Percentiles rank a stretch among this genome's conserved stretches.
Conservation (phyloP, 2,888 invertebrate species). For the Macaria liturata region DNA sequence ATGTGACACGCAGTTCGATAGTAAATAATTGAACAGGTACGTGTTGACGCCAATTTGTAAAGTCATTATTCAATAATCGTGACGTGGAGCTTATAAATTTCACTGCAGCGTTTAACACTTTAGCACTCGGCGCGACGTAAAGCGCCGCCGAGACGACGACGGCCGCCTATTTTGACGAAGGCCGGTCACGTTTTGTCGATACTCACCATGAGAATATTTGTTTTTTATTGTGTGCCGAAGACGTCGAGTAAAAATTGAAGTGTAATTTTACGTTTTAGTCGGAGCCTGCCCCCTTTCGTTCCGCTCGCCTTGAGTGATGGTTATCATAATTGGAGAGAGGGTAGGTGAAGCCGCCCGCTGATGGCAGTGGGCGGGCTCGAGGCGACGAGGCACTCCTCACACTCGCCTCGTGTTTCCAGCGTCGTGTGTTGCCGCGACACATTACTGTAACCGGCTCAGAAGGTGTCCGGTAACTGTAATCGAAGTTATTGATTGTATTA, state of each 20-base stretch:
- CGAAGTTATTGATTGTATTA: conserved; percentile 71
- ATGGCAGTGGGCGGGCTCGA: conserved; percentile 66
- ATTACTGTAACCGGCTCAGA: conserved; percentile 46
- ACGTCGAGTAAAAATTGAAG: conserved; percentile 79
- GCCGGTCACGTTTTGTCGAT: conserved; percentile 82
- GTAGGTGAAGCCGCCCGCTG: conserved; percentile 71
- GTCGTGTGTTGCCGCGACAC: conserved; percentile 24
- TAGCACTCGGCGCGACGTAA: conserved; percentile 77
- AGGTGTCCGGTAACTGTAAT: conserved; percentile 65
- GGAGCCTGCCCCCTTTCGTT: conserved; percentile 82
- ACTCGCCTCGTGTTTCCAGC: conserved; percentile 35
- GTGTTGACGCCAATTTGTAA: conserved; percentile 66
- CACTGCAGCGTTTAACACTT: conserved; percentile 80
- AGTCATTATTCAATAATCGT: conserved; percentile 80
- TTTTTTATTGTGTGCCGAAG: conserved; percentile 79
- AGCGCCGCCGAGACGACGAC: conserved; percentile 80
- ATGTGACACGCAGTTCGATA: conserved; percentile 42
- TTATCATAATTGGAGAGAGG: conserved; percentile 82
- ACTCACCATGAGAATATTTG: conserved; percentile 82
- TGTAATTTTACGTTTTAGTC: conserved; percentile 82
- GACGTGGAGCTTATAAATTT: conserved; percentile 77
- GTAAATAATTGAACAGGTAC: conserved; percentile 53
- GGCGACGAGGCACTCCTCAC: conserved; percentile 55
- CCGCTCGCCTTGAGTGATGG: conserved; percentile 82
- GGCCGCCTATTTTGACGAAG: conserved; percentile 81